Evolutionary conservation across 2,888 invertebrate genomes (phyloP).

Genomic region (Pseudoips prasinana): DNA sequence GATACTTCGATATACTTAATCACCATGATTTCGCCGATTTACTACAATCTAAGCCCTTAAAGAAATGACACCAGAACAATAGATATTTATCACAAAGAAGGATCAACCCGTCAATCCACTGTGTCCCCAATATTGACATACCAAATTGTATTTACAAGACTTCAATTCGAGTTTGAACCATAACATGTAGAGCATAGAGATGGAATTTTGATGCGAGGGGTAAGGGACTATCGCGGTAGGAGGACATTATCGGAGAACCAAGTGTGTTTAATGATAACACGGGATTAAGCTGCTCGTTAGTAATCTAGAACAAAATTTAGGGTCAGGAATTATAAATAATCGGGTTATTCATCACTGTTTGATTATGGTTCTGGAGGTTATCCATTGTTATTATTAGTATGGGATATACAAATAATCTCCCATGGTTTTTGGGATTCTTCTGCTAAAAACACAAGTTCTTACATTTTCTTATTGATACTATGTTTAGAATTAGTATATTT

Average conservation of each 20-base stretch:
- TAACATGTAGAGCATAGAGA: slow-evolving; percentile 7
- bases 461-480: too few species aligned
- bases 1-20: background rate
- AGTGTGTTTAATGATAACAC: slow-evolving; percentile 58
- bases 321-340: slow-evolving; percentile 21
- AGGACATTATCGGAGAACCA: slow-evolving; percentile 54
- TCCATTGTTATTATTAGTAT: too few species aligned
- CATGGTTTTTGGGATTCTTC: too few species aligned
- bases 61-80: slow-evolving; percentile 39
- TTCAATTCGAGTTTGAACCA: slow-evolving; percentile 24
- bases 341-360: too few species aligned
- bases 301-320: slow-evolving; percentile 52
- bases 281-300: slow-evolving; percentile 54
- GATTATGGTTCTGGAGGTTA: too few species aligned
- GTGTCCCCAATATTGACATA: slow-evolving; percentile 46
- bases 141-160: slow-evolving; percentile 27
- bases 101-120: slow-evolving; percentile 54
- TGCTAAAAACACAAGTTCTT: too few species aligned
- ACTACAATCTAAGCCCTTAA: slow-evolving; percentile 32
- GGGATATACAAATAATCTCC: too few species aligned
- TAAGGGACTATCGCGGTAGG: slow-evolving; percentile 20
- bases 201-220: background rate
- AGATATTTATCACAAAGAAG: slow-evolving; percentile 50
- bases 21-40: slow-evolving; percentile 13
- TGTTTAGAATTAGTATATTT: too few species aligned